Base-by-base conservation (phyloP, 2,797 vertebrate species). In the Lates japonicus region DNA sequence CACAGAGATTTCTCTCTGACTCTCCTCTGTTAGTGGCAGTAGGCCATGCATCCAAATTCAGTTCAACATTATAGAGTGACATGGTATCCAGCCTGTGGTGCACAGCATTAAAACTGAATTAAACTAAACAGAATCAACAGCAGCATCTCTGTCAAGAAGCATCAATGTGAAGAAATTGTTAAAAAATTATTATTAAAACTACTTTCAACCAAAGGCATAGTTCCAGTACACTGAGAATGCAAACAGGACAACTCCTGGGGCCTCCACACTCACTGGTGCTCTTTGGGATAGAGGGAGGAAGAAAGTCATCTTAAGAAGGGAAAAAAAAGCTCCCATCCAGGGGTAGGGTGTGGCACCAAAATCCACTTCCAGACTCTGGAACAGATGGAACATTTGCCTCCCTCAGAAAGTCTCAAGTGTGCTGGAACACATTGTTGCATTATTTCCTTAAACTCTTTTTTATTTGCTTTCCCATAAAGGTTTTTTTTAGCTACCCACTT, bases 271-370 rank as follows among this genome's bases (percentile, higher is more conserved):
- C 17, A 20, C 9, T 20, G 42, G 4, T 31, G 25, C 25, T 19
- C 41, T 17, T 7, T 14, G 41, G 25, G 25, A 29, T 29, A 29
- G 25, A 29, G 25, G 7, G 22, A 29, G 58, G 12, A 13, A 16
- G 22, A 39, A 35, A 16, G 13, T 52, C 4, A 16, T 25, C 14
- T 25, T n/a, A 51, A 19, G 5, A 12, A 37, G 35, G 7, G 3
- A 37, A 37, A 54, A 14, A 29, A 54, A 41, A 4, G 22, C 13
- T n/a, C 22, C 10, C 11, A 66, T 68, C 55, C 9, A 7, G n/a
- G 7, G 5, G 14, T 12, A 57, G 76, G 81, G 76, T 79, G 81
- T 62, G 81, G 76, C 60, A 31, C 17, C 0, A 17, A 63, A 55
- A 33, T 11, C 31, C 29, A 58, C 0, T 39, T 20, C 37, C 31